These are phyloP conservation scores for Ommatoiulus sabulosus DNA, from an alignment of 2,888 invertebrate genomes.

Conservation along the genomic window DNA sequence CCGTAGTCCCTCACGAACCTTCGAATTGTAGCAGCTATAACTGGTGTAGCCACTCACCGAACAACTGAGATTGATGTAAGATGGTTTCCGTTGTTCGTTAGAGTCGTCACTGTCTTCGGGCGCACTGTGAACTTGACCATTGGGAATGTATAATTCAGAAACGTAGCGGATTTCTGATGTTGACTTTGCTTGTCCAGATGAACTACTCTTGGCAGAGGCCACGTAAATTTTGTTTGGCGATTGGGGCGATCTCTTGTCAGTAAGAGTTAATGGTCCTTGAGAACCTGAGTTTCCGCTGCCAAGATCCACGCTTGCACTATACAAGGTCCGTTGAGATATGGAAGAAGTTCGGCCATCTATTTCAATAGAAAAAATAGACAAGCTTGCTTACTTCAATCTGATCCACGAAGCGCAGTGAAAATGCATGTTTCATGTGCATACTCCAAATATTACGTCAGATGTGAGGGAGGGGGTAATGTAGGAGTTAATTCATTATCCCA, in stretches of 20 bases:
- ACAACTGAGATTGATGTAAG: slow-evolving; percentile 88
- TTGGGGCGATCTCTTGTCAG: slow-evolving; percentile 21
- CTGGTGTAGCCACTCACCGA: slow-evolving; percentile 92
- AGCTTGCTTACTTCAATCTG: background rate
- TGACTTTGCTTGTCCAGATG: background rate
- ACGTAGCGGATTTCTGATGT: slow-evolving; percentile 47
- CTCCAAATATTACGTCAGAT: background rate
- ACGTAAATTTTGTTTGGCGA: slow-evolving; percentile 23
- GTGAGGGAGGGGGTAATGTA: background rate
- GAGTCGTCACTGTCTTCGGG: background rate
- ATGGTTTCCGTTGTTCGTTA: slow-evolving; percentile 65
- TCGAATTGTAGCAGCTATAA: slow-evolving; percentile 85
- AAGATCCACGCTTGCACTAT: slow-evolving; percentile 57
- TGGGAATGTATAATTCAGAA: slow-evolving; percentile 56
- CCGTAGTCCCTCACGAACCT: slow-evolving; percentile 79
- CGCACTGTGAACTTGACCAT: background rate
- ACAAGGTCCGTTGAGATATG: slow-evolving; percentile 59
- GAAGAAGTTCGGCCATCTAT: slow-evolving; percentile 59
- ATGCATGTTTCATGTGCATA: background rate
- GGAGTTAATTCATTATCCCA: background rate
- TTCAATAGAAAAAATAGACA: background rate
- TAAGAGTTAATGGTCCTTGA: background rate
- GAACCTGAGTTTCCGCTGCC: slow-evolving; percentile 47
- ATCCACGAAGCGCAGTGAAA: background rate
- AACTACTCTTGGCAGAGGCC: background rate